Evolutionary conservation across 2,888 invertebrate species (phyloP).

Genomic region (Macrosoma leucophasiata): DNA sequence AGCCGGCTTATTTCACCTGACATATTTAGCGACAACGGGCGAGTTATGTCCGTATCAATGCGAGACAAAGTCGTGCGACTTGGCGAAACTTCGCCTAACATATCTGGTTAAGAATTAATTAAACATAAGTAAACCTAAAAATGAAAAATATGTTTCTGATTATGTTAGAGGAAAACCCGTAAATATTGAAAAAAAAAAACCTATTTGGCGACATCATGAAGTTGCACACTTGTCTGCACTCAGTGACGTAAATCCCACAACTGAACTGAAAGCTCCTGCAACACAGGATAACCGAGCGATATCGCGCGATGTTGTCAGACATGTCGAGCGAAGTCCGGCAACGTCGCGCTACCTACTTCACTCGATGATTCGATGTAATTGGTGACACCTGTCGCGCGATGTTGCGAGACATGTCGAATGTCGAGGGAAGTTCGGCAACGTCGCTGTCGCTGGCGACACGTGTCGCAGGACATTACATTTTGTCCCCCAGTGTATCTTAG

Average conservation of each 20-base stretch:
- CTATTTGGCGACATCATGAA: no score
- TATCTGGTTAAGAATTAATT: no score
- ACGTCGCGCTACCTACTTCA: slow-evolving; percentile 9
- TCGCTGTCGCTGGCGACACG: slow-evolving; percentile 8
- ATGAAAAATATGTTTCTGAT: no score
- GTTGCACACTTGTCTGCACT: slow-evolving; percentile 12
- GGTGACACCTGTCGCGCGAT: slow-evolving; percentile 5
- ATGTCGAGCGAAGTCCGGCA: slow-evolving; percentile 12
- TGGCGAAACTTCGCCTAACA: no score
- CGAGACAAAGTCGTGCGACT: no score
- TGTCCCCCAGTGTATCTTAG: slow-evolving; percentile 2
- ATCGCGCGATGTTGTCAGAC: slow-evolving; percentile 11
- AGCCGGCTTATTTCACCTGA: no score
- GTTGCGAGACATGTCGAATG: slow-evolving; percentile 13
- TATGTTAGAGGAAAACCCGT: no score
- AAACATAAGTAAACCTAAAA: no score
- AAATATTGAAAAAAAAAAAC: no score
- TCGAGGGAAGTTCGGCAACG: slow-evolving; percentile 12
- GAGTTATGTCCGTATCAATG: no score
- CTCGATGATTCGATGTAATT: no score
- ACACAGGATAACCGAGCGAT: slow-evolving; percentile 1
- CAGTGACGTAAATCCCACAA: slow-evolving; percentile 6
- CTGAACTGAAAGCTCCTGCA: slow-evolving; percentile 3
- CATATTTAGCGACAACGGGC: no score
- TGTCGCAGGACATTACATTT: slow-evolving; percentile 8